A percentile compares a stretch with the other conserved stretches of the same genome.
phyloP scores from a whole-genome alignment of 2,113 vertebrate genomes.

The Helogale parvula region DNA sequence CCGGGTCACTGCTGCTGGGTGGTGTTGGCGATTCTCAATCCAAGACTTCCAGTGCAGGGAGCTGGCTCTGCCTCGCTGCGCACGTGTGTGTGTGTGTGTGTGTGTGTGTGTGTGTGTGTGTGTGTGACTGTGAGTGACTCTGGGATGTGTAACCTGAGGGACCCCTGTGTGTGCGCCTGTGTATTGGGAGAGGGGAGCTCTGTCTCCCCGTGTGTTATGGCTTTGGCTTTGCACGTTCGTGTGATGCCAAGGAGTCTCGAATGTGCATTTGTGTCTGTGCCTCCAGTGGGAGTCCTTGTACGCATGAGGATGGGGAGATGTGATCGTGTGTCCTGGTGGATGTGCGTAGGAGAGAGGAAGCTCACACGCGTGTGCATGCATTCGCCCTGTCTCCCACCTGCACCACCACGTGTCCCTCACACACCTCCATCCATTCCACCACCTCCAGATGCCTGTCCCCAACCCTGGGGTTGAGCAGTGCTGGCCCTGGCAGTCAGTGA shows the following conservation, averaged over 20 bases:
- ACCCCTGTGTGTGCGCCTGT: neutral
- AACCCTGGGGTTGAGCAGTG: neutral
- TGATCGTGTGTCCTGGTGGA: neutral
- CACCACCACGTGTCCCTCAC: neutral
- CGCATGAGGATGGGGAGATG: neutral
- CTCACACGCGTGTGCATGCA: neutral
- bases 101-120: fast-evolving
- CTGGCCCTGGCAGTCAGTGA: neutral
- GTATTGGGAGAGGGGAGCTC: neutral
- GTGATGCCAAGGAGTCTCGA: neutral
- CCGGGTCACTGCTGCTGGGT: slow-evolving; percentile 26
- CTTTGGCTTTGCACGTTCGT: neutral
- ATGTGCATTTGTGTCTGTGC: neutral
- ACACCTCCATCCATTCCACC: neutral
- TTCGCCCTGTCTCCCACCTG: neutral
- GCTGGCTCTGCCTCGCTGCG: neutral
- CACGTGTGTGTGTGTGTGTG: fast-evolving
- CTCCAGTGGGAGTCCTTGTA: neutral
- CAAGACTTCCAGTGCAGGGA: neutral
- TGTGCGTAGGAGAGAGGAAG: neutral
- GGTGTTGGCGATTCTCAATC: neutral
- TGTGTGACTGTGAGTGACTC: fast-evolving
- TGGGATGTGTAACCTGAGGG: neutral
- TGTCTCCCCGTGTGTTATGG: neutral
- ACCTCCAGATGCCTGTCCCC: neutral